These are phyloP conservation scores for Armadillidium nasatum DNA, from an alignment of 1,140 invertebrate genomes.

Conservation along the genomic window DNA sequence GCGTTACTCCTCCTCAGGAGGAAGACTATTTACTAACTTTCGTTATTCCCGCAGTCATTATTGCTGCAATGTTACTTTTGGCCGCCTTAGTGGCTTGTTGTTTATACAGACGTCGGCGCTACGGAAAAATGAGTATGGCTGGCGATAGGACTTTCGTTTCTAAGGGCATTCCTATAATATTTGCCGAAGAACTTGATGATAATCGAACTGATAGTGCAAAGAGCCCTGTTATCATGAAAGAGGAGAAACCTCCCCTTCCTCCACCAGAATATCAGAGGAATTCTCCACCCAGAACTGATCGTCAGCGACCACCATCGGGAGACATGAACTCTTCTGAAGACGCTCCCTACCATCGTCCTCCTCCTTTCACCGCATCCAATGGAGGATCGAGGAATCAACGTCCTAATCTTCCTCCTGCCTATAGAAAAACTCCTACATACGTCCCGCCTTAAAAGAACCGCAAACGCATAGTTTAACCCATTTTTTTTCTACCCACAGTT, in stretches of 20 bases:
- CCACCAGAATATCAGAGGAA: constrained; percentile 68
- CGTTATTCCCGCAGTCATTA: constrained; percentile 81
- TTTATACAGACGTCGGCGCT: constrained; percentile 69
- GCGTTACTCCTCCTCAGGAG: constrained; percentile 51
- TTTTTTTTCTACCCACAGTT: too few species aligned
- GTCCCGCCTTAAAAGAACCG: constrained; percentile 91
- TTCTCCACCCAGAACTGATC: constrained; percentile 55
- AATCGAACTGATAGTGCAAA: constrained; percentile 77
- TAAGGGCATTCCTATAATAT: constrained; percentile 90
- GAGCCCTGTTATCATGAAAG: constrained; percentile 83
- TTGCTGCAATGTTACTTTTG: constrained; percentile 78
- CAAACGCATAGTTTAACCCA: neutral
- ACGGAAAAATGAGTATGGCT: constrained; percentile 71
- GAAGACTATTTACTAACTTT: constrained; percentile 86
- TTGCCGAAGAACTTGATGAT: constrained; percentile 85
- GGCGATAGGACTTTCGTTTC: constrained; percentile 65
- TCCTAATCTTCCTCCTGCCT: constrained; percentile 76
- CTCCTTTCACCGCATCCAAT: constrained; percentile 66
- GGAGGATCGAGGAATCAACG: constrained; percentile 57
- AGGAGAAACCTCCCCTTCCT: constrained; percentile 82
- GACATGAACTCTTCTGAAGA: constrained; percentile 42
- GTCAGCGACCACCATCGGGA: constrained; percentile 44
- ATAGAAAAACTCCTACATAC: constrained; percentile 84
- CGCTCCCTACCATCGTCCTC: constrained; percentile 65
- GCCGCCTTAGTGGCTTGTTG: constrained; percentile 82